Evolutionary conservation across 2,797 vertebrate genomes (phyloP), one percentile per base, ranked within the genome.

Genomic region (Melanotaenia trifasciata): DNA sequence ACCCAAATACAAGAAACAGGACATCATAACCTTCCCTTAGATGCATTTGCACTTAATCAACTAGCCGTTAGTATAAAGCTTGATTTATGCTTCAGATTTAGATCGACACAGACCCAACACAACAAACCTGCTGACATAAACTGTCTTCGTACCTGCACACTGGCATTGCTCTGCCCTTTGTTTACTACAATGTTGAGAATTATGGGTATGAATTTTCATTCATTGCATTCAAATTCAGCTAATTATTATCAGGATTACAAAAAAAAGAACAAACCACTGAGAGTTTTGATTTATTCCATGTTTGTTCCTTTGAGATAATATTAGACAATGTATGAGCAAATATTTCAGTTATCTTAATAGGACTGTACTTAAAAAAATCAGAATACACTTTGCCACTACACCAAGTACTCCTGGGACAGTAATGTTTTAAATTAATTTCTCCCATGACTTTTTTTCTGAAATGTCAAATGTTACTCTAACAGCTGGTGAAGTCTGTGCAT

Each of bases 21-120:
- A 87, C 84, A 79, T 74, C 69, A 79, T 69, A 74, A 78, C 72
- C 84, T 89, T 84, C 26, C 30, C 58, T 75, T 76, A 32, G 47
- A 56, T 57, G 38, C 53, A 32, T 56, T 56, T 64, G 54, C 67
- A 51, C 59, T 67, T 22, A 30, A 24, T 2, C 35, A 57, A 63
- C 40, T 62, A 66, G 59, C 62, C 26, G 51, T 40, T 72, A 5
- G 24, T n/a, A 24, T 12, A 51, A 63, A 68, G 7, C 18, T 14
- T 13, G 36, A 30, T 18, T 64, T 28, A 16, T 10, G 14, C 10
- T 30, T 59, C 57, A 38, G 24, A 47, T 71, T 63, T 40, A 40
- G 50, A 32, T 5, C 36, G 58, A 35, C 36, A 58, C 11, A 33
- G 12, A 64, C 45, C 12, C 20, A 5, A 51, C 20, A 35, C 20